Base-by-base conservation (phyloP, 2,797 vertebrate species). In the Anguilla megastoma region DNA sequence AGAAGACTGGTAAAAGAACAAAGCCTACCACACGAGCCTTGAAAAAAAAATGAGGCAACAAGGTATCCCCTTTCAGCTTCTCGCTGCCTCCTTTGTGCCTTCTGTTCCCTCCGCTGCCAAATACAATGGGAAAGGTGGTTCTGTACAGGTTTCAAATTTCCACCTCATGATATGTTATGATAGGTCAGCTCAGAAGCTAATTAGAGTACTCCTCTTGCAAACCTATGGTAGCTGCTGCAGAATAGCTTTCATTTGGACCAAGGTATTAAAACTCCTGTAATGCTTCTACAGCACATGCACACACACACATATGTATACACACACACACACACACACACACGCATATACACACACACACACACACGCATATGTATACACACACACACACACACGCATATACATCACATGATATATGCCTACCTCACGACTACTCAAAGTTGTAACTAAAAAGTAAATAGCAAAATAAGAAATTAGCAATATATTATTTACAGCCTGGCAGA, bases 71-170 rank as follows among this genome's bases (percentile, higher is more conserved):
- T 90, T 91, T 89, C 69, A 88, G 85, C 71, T 88, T 89, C 88
- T 91, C 85, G 71, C 52, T 71, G 94, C 71, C 89, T 88, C 88
- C 90, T 89, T 87, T 88, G 56, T 88, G 93, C 90, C 91, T 87
- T n/a, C 85, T 89, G 87, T 85, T 84, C 88, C 87, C 54, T 66
- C 89, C 84, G 89, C 89, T 90, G 56, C 69, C 56, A 88, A 82
- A 91, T 87, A 63, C 54, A 87, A 91, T 54, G 87, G 84, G 56
- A 50, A 88, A 84, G 89, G 88, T 27, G 36, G 83, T 33, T 85
- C 88, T 88, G 18, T 50, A 88, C 88, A 86, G 48, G 63, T n/a
- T 36, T 41, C 30, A 58, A 91, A 91, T 90, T 71, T 27, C 60
- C 48, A 50, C 24, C 14, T 9, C 6, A 21, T 3, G 24, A 21